Percentiles rank a stretch among this genome's conserved stretches.
phyloP scores from a whole-genome alignment of 2,113 vertebrate species.

The Xerus inauris region DNA sequence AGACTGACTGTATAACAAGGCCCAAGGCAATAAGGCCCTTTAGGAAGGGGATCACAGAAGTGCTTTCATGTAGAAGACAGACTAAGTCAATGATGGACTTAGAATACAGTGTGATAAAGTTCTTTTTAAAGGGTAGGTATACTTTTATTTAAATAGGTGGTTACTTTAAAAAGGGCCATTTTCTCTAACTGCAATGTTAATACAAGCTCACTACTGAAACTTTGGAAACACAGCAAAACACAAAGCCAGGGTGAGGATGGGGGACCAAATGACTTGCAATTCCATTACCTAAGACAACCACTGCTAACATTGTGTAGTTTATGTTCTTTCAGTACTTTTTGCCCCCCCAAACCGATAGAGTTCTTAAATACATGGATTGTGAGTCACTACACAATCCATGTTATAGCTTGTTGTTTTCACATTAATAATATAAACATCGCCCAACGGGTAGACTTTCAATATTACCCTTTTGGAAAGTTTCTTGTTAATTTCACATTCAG shows the following conservation, averaged over 20 bases:
- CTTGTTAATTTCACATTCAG: constrained; percentile 19
- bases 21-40: background rate
- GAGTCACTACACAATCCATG: background rate
- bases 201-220: background rate
- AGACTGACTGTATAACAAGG: background rate
- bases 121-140: background rate
- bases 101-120: background rate
- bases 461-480: background rate
- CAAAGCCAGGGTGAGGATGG: background rate
- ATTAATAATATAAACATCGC: background rate
- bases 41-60: background rate
- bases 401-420: constrained; percentile 20
- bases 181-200: background rate
- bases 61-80: background rate
- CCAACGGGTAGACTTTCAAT: background rate
- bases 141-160: background rate
- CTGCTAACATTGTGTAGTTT: background rate
- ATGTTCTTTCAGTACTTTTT: background rate
- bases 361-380: background rate
- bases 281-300: background rate
- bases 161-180: background rate
- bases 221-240: background rate
- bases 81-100: background rate
- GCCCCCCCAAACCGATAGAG: no score
- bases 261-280: background rate